phyloP scores from a whole-genome alignment of 1,140 invertebrate species.

The Hypothenemus hampei region DNA sequence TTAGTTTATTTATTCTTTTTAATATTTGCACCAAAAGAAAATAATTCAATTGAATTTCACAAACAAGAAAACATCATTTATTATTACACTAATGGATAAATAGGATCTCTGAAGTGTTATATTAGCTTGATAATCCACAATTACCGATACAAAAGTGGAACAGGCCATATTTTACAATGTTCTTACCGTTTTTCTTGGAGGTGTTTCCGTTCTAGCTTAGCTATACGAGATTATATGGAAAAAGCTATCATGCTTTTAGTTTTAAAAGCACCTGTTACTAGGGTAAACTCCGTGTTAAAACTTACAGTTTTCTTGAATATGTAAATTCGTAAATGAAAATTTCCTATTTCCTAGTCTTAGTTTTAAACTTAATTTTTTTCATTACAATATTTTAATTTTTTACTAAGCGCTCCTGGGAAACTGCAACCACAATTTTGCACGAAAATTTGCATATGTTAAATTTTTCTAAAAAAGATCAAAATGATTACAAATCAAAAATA shows the following conservation, averaged over 20 bases:
- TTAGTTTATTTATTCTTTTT: conserved; percentile 10
- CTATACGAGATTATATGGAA: conserved; percentile 6
- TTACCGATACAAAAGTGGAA: conserved; percentile 8
- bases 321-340: background rate
- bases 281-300: conserved; percentile 1
- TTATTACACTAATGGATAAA: too few relatives aligned
- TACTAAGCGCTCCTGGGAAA: background rate
- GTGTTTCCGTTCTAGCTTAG: conserved; percentile 8
- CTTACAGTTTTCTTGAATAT: conserved; percentile 6
- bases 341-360: background rate
- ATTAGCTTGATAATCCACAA: too few relatives aligned
- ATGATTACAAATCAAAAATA: too few relatives aligned
- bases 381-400: background rate
- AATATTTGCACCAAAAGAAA: too few relatives aligned
- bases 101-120: too few relatives aligned
- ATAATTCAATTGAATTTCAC: too few relatives aligned
- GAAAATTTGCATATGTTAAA: background rate
- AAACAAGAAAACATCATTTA: too few relatives aligned
- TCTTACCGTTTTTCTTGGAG: conserved; percentile 8
- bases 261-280: conserved; percentile 13
- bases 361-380: background rate
- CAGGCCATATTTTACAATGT: conserved; percentile 4
- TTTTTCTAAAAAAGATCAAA: too few relatives aligned
- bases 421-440: background rate
- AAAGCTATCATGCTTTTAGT: conserved; percentile 11